Percentiles rank a stretch among this genome's conserved stretches.
phyloP scores from a whole-genome alignment of 2,797 vertebrate genomes.

The Pseudochirops corinnae region DNA sequence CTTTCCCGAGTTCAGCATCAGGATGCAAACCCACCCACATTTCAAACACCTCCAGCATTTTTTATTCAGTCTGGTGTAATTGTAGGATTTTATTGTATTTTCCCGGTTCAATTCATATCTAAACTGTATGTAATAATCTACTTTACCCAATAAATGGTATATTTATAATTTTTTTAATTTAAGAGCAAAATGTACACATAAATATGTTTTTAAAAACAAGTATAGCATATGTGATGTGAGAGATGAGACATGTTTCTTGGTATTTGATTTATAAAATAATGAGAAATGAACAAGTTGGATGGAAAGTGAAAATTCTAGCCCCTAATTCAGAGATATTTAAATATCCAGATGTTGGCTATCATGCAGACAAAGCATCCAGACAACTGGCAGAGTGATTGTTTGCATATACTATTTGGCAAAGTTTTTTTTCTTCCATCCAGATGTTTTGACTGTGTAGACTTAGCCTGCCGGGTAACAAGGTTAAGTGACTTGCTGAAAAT shows the following conservation, averaged over 20 bases:
- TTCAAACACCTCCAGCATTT: constrained; percentile 29
- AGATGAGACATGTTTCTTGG: constrained; percentile 44
- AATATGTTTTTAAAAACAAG: constrained; percentile 59
- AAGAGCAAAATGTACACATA: not conserved
- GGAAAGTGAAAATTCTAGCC: constrained; percentile 58
- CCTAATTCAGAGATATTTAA: constrained; percentile 60
- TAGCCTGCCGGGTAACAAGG: constrained; percentile 42
- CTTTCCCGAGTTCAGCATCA: not conserved
- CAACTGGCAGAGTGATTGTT: constrained; percentile 33
- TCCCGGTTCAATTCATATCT: not conserved
- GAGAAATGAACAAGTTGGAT: constrained; percentile 71
- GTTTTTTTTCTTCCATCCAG: constrained; percentile 46
- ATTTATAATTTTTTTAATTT: constrained; percentile 71
- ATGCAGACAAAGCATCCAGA: constrained; percentile 69
- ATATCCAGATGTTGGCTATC: constrained; percentile 71
- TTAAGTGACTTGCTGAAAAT: constrained; percentile 54
- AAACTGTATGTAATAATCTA: constrained; percentile 61
- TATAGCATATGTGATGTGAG: constrained; percentile 67
- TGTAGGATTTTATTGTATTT: constrained; percentile 68
- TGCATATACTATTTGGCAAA: not conserved
- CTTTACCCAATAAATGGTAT: constrained; percentile 66
- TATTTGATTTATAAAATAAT: constrained; percentile 63
- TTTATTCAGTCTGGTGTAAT: constrained; percentile 58
- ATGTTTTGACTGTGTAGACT: constrained; percentile 58
- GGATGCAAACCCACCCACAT: not conserved